Conservation (phyloP, 2,888 invertebrate genomes). For the Himalopsyche kuldschensis region DNA sequence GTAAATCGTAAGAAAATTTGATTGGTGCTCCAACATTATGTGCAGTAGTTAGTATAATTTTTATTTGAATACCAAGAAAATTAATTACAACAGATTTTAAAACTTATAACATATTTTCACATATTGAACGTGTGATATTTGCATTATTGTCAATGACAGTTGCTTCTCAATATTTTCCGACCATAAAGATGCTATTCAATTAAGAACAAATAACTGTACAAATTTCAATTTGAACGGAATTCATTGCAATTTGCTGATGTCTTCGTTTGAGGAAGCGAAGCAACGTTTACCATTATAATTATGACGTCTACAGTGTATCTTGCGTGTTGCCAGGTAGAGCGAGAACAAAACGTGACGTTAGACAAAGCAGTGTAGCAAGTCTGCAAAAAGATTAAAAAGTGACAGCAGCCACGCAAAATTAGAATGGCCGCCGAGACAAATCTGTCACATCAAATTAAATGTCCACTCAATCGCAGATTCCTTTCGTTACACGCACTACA, state of each 20-base stretch:
- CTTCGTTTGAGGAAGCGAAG: background rate
- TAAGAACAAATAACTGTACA: too few species aligned
- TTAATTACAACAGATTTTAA: too few species aligned
- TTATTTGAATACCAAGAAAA: too few species aligned
- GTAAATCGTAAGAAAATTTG: too few species aligned
- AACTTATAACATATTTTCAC: too few species aligned
- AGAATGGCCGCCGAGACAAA: slow-evolving; percentile 30
- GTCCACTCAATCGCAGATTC: slow-evolving; percentile 26
- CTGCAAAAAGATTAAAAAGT: slow-evolving; percentile 2
- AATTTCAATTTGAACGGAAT: background rate
- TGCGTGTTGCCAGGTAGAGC: background rate
- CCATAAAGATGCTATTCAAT: too few species aligned
- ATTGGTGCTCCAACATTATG: too few species aligned
- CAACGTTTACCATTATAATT: background rate
- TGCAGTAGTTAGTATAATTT: too few species aligned
- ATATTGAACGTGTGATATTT: too few species aligned
- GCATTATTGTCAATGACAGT: too few species aligned
- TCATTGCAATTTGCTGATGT: background rate
- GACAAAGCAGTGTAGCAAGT: background rate
- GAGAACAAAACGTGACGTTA: background rate
- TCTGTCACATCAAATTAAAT: slow-evolving; percentile 34
- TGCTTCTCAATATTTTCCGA: too few species aligned
- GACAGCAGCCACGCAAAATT: slow-evolving; percentile 17
- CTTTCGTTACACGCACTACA: slow-evolving; percentile 7
- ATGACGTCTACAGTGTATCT: background rate